Conservation (phyloP, 2,113 vertebrate genomes). For the Dicaeum eximium region DNA sequence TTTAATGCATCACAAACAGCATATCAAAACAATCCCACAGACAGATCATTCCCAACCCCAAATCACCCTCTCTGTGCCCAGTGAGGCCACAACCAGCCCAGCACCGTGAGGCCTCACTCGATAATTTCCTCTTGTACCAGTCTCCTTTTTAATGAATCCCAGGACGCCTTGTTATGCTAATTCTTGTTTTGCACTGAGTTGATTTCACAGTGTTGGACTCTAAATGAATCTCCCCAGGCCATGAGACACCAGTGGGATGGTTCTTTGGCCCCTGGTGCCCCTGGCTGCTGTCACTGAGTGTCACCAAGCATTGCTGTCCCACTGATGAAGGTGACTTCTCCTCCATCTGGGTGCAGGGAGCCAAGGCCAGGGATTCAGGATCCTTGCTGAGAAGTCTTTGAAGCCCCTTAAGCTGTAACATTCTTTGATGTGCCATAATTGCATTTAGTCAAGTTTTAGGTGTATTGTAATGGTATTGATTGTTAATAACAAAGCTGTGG, state of each 20-base stretch:
- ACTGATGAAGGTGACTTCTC: background rate
- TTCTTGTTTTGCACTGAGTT: constrained; percentile 55
- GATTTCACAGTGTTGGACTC: constrained; percentile 12
- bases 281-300: background rate
- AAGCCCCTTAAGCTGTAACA: background rate
- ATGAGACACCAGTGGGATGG: background rate
- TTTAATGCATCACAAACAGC: constrained; percentile 32
- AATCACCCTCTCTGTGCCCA: background rate
- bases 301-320: background rate
- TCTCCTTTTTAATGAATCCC: constrained; percentile 45
- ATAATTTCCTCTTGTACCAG: constrained; percentile 40
- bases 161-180: constrained; percentile 67
- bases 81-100: background rate
- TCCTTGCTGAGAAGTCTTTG: background rate
- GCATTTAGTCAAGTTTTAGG: constrained; percentile 2
- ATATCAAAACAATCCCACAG: constrained; percentile 3
- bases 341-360: background rate
- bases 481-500: constrained; percentile 51
- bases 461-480: constrained; percentile 35
- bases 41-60: background rate
- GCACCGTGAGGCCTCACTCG: background rate
- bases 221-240: constrained; percentile 37
- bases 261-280: background rate
- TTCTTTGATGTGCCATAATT: background rate
- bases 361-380: background rate